Evolutionary conservation across 2,797 vertebrate species (phyloP).

Genomic region (Coendou prehensilis): DNA sequence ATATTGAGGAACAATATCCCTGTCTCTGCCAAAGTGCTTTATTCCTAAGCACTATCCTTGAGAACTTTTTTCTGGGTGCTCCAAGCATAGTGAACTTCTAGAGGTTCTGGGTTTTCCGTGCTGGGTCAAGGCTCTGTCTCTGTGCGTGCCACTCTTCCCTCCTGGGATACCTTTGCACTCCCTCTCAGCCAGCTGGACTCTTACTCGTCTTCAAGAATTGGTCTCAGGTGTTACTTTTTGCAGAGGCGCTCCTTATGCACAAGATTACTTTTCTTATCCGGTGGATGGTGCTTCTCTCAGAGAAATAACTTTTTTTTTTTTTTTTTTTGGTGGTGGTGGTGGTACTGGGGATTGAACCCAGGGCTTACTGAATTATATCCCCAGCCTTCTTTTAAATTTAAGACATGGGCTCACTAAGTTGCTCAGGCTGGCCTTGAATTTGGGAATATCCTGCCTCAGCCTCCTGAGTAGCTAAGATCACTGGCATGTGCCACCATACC

Average conservation of each 20-base stretch:
- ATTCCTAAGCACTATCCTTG: background rate
- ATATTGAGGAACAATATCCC: background rate
- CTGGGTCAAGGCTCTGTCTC: background rate
- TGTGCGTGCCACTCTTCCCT: background rate
- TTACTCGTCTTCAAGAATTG: background rate
- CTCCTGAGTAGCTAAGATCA: background rate
- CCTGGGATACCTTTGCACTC: background rate
- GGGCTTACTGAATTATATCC: background rate
- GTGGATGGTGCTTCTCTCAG: background rate
- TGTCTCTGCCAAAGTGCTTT: background rate
- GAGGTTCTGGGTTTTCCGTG: background rate
- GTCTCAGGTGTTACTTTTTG: background rate
- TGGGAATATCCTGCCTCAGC: background rate
- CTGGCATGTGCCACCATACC: background rate
- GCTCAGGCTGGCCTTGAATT: background rate
- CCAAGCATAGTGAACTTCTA: background rate
- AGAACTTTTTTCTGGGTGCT: background rate
- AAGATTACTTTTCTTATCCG: background rate
- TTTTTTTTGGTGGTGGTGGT: background rate
- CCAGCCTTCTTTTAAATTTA: background rate
- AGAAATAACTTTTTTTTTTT: background rate
- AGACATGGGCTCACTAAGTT: background rate
- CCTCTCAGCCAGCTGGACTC: background rate
- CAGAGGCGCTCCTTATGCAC: background rate
- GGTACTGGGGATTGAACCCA: background rate